Evolutionary conservation across 2,888 invertebrate genomes (phyloP).

Genomic region (Biston stratarius): DNA sequence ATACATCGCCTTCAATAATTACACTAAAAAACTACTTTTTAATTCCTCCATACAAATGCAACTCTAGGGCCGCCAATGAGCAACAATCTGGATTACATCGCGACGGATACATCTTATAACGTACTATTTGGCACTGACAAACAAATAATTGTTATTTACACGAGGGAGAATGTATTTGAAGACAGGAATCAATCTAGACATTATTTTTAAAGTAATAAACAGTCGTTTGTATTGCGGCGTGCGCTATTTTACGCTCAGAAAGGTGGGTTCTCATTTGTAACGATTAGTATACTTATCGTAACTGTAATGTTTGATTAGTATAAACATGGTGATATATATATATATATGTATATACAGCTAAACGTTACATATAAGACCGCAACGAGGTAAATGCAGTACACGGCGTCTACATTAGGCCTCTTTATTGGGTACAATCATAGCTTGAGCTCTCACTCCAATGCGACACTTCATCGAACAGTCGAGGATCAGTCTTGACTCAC

Average conservation of each 20-base stretch:
- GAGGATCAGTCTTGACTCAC: slow-evolving; percentile 29
- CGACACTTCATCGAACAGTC: slow-evolving; percentile 5
- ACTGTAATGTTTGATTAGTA: not conserved
- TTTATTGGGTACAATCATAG: not conserved
- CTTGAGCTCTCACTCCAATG: slow-evolving; percentile 3
- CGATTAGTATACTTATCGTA: not conserved
- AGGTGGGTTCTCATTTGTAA: not conserved
- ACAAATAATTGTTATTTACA: slow-evolving; percentile 42
- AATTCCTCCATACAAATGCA: slow-evolving; percentile 11
- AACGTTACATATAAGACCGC: not conserved
- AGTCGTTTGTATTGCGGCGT: not conserved
- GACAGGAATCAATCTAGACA: slow-evolving; percentile 6
- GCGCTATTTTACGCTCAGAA: not conserved
- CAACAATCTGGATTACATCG: slow-evolving; percentile 22
- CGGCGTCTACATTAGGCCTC: slow-evolving; percentile 10
- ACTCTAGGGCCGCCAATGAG: slow-evolving; percentile 28
- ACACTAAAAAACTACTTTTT: slow-evolving; percentile 18
- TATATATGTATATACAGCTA: too few species aligned
- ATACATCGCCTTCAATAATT: not conserved
- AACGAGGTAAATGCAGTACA: not conserved
- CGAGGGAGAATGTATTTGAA: slow-evolving; percentile 10
- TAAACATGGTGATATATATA: too few species aligned
- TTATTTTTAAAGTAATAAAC: not conserved
- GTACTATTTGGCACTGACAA: slow-evolving; percentile 68
- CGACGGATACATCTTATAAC: slow-evolving; percentile 46